Base-by-base conservation (phyloP, 2,888 invertebrate species). In the Agrotis ipsilon region DNA sequence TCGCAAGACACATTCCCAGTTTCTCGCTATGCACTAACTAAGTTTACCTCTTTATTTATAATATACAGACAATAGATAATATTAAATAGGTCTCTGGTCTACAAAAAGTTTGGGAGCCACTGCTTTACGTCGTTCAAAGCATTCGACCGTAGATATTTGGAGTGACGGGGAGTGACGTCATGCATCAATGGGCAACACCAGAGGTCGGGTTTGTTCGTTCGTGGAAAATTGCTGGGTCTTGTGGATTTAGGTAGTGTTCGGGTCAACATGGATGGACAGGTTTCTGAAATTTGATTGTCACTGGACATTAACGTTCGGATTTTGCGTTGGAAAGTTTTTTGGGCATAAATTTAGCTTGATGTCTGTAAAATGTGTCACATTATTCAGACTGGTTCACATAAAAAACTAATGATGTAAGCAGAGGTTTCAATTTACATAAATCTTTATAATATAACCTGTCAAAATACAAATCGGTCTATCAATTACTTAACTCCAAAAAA, bases 111-210 rank as follows among this genome's bases (percentile, higher is more conserved):
- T 55, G n/a, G n/a, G 14, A 55, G 2, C 55, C 55, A 19, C 55
- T 69, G 69, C 67, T 74, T 60, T 67, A 65, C 64, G 80, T 80
- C 80, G 72, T 69, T 77, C 80, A 69, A 48, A 55, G 66, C 81
- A 77, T 65, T 74, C n/a, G 21, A 68, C 71, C 83, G 65, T 54
- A 65, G 60, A 39, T 70, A 82, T 83, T 67, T 64, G 72, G 32
- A 70, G 68, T 82, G 83, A 77, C 69, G 72, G 46, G 57, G 55
- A 49, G 55, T 82, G 81, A 74, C 69, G 52, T 65, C 69, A 82
- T 65, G 81, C 81, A 76, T 82, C 80, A 72, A 69, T 80, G 60
- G 45, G 32, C 65, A 27, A 61, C 59, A 52, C 68, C 27, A 68
- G 66, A 75, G 72, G 72, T 75, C 57, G 54, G 64, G 66, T 68